Evolutionary conservation across 2,113 vertebrate genomes (phyloP), one percentile per base, ranked within the genome.

Genomic region (Tupaia tana): DNA sequence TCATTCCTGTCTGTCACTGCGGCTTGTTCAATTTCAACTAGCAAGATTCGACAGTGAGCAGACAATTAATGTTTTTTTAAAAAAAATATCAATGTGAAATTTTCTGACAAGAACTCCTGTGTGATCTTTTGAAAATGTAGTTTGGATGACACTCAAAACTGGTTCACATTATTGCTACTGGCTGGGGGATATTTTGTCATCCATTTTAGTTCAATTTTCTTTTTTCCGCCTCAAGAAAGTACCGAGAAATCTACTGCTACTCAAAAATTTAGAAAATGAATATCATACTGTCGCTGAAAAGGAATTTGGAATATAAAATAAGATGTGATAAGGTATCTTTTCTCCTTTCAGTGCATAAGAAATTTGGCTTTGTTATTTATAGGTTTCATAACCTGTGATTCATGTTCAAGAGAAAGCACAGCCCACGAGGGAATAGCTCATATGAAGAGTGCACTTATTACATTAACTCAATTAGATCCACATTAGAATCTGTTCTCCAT

Each of bases 391-490:
- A 91, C 75, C 94, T 94, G 81, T 97, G 97, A 97, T 91, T 97
- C 90, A 77, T 61, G 71, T 91, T 97, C 95, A 96, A 96, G 89
- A 97, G 94, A 97, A 98, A 97, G 95, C 95, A 95, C 91, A 74
- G 86, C 78, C 56, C 54, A 71, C 77, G 67, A 85, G 4, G 2
- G 87, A 59, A 88, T 31, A 29, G 91, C 96, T 96, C 92, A 73
- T 95, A 31, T 93, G 83, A 87, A 97, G 89, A 71, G 73, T 73
- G 19, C 89, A 95, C 97, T 97, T 98, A 96, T 83, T 91, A 81
- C 90, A 81, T 96, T 97, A 97, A 97, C 97, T 97, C 94, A 89
- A 93, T 98, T 95, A 96, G 80, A 43, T 85, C 80, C 77, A 54
- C 67, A n/a, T 7, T 31, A 71, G 84, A 74, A 52, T 79, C 89